Evolutionary conservation across 2,113 vertebrate species (phyloP).

Genomic region (Phylloscopus whistleri): DNA sequence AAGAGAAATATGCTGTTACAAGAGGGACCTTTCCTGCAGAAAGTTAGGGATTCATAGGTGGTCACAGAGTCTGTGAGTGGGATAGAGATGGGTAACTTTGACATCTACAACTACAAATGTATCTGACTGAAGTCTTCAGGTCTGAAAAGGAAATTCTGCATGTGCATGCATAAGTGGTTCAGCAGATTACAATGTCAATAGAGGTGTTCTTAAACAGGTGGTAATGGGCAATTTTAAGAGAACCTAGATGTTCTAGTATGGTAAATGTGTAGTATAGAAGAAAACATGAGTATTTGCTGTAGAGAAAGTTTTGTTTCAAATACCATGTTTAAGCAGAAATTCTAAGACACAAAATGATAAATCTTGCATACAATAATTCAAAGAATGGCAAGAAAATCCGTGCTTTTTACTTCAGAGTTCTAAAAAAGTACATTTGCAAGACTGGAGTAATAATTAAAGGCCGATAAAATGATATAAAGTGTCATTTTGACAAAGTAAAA

Average conservation of each 20-base stretch:
- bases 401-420: not conserved
- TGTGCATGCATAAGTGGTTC: not conserved
- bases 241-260: not conserved
- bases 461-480: not conserved
- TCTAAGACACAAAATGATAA: not conserved
- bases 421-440: not conserved
- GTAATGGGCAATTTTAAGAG: not conserved
- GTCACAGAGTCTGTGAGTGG: not conserved
- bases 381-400: not conserved
- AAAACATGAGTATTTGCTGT: not conserved
- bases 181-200: not conserved
- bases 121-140: not conserved
- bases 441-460: not conserved
- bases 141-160: not conserved
- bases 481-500: not conserved
- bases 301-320: not conserved
- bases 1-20: not conserved
- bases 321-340: not conserved
- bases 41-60: not conserved
- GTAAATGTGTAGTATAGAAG: not conserved
- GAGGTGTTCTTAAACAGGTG: not conserved
- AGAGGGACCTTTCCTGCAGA: not conserved
- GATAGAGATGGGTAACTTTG: not conserved
- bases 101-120: not conserved
- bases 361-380: not conserved